phyloP scores from a whole-genome alignment of 2,888 invertebrate genomes.

The Epinotia brunnichana region DNA sequence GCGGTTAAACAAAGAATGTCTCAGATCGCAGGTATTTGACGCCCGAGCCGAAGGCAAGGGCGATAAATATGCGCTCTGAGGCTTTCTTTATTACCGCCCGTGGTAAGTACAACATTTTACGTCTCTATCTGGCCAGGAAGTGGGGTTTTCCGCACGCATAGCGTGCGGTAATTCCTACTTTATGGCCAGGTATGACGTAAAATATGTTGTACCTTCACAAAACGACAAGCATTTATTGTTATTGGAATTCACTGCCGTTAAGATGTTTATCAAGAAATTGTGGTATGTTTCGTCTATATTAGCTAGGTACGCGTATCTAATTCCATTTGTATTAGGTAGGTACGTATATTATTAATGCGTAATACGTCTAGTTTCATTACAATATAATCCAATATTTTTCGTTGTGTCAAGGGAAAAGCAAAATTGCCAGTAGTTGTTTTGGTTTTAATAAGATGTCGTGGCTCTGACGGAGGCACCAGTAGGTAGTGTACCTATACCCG shows the following conservation, averaged over 20 bases:
- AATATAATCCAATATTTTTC: conserved; percentile 9
- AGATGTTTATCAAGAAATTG: background rate
- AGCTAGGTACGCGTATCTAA: background rate
- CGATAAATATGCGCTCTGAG: too few species aligned
- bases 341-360: background rate
- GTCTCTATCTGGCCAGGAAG: too few species aligned
- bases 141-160: too few species aligned
- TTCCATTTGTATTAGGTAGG: background rate
- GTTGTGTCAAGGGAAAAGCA: conserved; percentile 22
- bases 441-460: conserved; percentile 39
- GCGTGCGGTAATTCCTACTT: too few species aligned
- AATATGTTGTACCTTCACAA: too few species aligned
- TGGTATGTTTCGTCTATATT: background rate
- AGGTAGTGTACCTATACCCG: background rate
- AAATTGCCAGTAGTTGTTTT: conserved; percentile 30
- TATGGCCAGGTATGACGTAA: too few species aligned
- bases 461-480: conserved; percentile 33
- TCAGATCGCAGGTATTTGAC: too few species aligned
- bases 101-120: too few species aligned
- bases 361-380: background rate
- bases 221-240: background rate
- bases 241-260: background rate
- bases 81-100: too few species aligned
- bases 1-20: too few species aligned
- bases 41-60: too few species aligned